These are phyloP conservation scores for Arnoldichthys spilopterus DNA, from an alignment of 2,797 vertebrate species.

Conservation along the genomic window DNA sequence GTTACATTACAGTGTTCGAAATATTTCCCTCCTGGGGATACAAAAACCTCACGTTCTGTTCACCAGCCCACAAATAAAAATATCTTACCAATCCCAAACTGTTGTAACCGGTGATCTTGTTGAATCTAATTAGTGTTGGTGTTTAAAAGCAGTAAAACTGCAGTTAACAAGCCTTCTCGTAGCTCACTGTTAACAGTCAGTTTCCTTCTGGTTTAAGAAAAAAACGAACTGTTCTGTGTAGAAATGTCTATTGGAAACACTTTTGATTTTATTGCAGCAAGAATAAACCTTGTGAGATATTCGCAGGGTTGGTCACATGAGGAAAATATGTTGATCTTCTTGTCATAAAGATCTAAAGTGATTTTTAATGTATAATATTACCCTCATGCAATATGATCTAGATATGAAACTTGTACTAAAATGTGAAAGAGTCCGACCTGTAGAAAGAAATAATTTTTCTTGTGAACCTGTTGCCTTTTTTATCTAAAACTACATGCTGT, in stretches of 20 bases:
- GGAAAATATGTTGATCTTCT: background rate
- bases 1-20: background rate
- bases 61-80: background rate
- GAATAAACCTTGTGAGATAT: background rate
- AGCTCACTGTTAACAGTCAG: background rate
- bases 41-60: background rate
- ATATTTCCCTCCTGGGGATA: background rate
- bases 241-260: background rate
- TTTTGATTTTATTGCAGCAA: conserved; percentile 7
- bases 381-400: background rate
- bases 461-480: background rate
- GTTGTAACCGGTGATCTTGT: background rate
- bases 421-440: no score
- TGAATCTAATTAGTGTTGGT: background rate
- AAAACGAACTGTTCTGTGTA: background rate
- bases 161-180: background rate
- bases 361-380: background rate
- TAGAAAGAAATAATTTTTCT: no score
- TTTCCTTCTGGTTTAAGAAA: background rate
- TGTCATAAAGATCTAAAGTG: background rate
- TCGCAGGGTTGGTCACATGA: background rate
- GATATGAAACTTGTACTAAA: background rate
- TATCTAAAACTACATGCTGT: background rate
- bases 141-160: background rate
- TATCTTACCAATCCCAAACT: background rate